Evolutionary conservation across 2,113 vertebrate genomes (phyloP).

Genomic region (Cavia porcellus): DNA sequence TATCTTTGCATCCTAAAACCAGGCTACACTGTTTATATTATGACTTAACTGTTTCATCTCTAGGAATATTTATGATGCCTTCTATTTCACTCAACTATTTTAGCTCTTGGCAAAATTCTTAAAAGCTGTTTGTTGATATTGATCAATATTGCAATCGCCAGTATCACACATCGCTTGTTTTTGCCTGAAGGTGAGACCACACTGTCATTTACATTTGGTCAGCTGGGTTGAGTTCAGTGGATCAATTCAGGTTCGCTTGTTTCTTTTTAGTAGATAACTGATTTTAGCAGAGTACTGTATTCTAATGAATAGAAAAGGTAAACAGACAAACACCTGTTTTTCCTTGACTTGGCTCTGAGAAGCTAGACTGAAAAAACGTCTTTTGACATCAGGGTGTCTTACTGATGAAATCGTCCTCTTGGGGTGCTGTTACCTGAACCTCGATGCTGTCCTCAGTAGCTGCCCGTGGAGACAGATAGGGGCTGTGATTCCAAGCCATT

Average conservation of each 20-base stretch:
- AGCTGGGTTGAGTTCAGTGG: neutral
- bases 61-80: neutral
- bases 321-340: neutral
- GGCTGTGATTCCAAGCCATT: neutral
- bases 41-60: neutral
- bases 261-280: constrained; percentile 6
- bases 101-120: constrained; percentile 36
- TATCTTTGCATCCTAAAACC: constrained; percentile 35
- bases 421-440: neutral
- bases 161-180: neutral
- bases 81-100: neutral
- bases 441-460: neutral
- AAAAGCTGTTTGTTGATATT: constrained; percentile 58
- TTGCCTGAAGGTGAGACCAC: neutral
- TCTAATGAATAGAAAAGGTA: neutral
- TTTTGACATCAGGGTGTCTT: neutral
- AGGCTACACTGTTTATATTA: constrained; percentile 12
- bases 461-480: neutral
- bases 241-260: constrained; percentile 21
- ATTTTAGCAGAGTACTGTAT: neutral
- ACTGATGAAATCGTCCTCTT: neutral
- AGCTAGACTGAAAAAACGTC: neutral
- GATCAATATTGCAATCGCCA: neutral
- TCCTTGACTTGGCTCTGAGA: neutral
- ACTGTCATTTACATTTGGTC: constrained; percentile 43